These are phyloP conservation scores for Eucidaris tribuloides DNA, from an alignment of 35 echinoderm and acorn worm genomes.

Conservation along the genomic window DNA sequence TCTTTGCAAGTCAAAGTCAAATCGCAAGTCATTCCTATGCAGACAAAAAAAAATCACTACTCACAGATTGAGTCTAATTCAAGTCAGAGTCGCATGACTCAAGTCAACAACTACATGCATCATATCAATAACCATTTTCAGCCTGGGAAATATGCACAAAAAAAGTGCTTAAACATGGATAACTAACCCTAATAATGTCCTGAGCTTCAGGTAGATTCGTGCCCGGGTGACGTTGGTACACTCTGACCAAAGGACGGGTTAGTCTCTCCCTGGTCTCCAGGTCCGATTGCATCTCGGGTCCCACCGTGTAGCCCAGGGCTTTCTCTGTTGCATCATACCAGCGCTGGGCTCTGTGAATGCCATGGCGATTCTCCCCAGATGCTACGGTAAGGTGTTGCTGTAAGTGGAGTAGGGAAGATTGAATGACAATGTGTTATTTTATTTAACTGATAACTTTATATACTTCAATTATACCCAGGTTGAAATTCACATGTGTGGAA, in stretches of 20 bases:
- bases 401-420: neutral
- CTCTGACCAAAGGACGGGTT: slow-evolving; percentile 57
- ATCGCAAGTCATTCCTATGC: no score
- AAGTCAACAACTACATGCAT: no score
- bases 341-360: slow-evolving; percentile 87
- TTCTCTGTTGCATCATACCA: slow-evolving; percentile 99
- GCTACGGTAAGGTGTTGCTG: slow-evolving; percentile 97
- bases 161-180: no score
- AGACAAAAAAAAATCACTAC: no score
- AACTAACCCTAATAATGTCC: slow-evolving; percentile 90
- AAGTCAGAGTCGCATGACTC: neutral
- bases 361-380: slow-evolving; percentile 84
- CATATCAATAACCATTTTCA: neutral
- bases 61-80: no score
- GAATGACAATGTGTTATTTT: no score
- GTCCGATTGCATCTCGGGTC: slow-evolving; percentile 83
- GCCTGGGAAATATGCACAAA: neutral
- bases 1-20: no score
- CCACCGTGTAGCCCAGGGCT: slow-evolving; percentile 85
- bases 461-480: no score
- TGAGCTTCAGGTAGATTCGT: slow-evolving; percentile 99
- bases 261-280: slow-evolving; percentile 82
- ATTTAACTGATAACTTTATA: no score
- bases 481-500: no score
- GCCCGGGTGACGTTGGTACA: slow-evolving; percentile 97